Percentiles rank a stretch among this genome's conserved stretches.
phyloP scores from a whole-genome alignment of 2,113 vertebrate species.

The Muntiacus reevesi region DNA sequence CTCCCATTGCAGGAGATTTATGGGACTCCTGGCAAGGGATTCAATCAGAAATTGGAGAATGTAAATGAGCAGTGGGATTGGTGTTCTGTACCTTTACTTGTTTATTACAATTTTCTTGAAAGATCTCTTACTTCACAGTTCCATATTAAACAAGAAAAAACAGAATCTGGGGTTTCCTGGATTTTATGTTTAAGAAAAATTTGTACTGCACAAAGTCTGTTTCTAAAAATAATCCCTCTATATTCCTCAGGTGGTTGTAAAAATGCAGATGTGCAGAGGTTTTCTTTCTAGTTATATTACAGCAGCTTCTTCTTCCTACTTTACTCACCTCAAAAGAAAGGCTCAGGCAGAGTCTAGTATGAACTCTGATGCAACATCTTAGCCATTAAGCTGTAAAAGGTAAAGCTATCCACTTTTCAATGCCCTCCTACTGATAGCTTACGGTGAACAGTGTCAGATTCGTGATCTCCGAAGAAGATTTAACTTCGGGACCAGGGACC shows the following conservation, averaged over 20 bases:
- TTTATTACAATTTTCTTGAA: slow-evolving; percentile 54
- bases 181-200: slow-evolving; percentile 51
- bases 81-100: slow-evolving; percentile 50
- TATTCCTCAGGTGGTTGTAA: slow-evolving; percentile 28
- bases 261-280: background rate
- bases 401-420: background rate
- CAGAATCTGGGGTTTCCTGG: slow-evolving; percentile 9
- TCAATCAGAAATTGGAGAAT: slow-evolving; percentile 56
- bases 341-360: background rate
- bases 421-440: background rate
- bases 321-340: background rate
- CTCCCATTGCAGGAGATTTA: slow-evolving; percentile 58
- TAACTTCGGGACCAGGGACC: background rate
- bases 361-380: background rate
- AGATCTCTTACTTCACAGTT: slow-evolving; percentile 1
- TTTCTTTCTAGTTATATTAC: slow-evolving; percentile 27
- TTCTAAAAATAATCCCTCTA: slow-evolving; percentile 29
- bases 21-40: slow-evolving; percentile 25
- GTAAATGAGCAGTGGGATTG: slow-evolving; percentile 58
- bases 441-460: background rate
- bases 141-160: slow-evolving; percentile 38
- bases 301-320: background rate
- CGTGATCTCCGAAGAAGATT: background rate
- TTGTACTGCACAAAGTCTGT: background rate
- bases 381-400: background rate